Evolutionary conservation across 2,888 invertebrate genomes (phyloP).

Genomic region (Julus scandinavius): DNA sequence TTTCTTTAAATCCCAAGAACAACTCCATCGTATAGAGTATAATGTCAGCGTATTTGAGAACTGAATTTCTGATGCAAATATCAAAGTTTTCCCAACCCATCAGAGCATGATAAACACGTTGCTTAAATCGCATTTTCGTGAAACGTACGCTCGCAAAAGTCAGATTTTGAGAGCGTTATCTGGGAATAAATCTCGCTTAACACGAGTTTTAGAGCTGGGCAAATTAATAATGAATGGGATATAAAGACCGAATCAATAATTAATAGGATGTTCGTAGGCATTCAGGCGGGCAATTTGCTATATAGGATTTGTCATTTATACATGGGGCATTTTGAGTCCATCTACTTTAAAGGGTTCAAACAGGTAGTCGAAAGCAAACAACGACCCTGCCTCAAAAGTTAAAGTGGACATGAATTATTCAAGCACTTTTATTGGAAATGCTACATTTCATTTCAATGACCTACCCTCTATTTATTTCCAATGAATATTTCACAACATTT

Average conservation of each 20-base stretch:
- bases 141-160: background rate
- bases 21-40: background rate
- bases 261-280: background rate
- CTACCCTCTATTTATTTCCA: background rate
- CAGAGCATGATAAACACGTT: background rate
- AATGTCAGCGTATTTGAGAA: background rate
- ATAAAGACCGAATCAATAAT: conserved; percentile 29
- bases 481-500: conserved; percentile 24
- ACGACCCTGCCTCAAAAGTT: background rate
- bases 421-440: conserved; percentile 42
- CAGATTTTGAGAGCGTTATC: background rate
- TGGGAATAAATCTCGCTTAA: background rate
- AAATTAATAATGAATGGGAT: conserved; percentile 43
- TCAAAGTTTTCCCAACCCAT: background rate
- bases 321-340: background rate
- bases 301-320: background rate
- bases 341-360: conserved; percentile 21
- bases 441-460: conserved; percentile 40
- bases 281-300: background rate
- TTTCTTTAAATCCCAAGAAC: background rate
- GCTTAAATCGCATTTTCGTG: background rate
- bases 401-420: conserved; percentile 45
- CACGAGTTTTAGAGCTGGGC: background rate
- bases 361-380: conserved; percentile 32
- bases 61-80: background rate